phyloP scores from a whole-genome alignment of 2,888 invertebrate species.

The Caenorhabditis virilis region DNA sequence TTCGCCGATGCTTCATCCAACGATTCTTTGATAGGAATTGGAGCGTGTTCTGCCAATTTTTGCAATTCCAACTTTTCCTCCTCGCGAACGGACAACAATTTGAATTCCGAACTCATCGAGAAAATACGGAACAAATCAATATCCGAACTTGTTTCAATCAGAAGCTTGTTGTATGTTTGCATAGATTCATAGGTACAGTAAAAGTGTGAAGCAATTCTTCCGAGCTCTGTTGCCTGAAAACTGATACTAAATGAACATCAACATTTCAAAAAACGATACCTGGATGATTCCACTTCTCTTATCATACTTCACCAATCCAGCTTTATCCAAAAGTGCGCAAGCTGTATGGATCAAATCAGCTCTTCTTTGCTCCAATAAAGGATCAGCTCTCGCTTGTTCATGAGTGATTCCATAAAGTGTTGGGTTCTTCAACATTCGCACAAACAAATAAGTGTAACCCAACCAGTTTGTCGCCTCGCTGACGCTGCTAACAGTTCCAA shows the following conservation, averaged over 20 bases:
- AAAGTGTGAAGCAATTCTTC: constrained; percentile 96
- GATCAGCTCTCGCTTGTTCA: constrained; percentile 77
- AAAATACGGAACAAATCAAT: constrained; percentile 97
- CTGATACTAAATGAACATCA: background rate
- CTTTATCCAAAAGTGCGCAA: constrained; percentile 85
- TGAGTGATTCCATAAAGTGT: constrained; percentile 82
- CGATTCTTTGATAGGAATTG: constrained; percentile 97
- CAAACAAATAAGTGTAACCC: constrained; percentile 94
- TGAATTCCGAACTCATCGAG: constrained; percentile 94
- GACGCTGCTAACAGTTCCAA: constrained; percentile 89
- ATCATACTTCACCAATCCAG: constrained; percentile 93
- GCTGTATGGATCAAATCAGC: constrained; percentile 96
- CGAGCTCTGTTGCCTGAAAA: constrained; percentile 88
- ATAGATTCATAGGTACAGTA: constrained; percentile 97
- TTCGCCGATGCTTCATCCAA: constrained; percentile 98
- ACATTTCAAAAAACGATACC: constrained; percentile 57
- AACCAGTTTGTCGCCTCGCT: constrained; percentile 90
- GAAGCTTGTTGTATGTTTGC: constrained; percentile 90
- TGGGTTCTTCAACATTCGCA: constrained; percentile 89
- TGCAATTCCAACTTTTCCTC: constrained; percentile 96
- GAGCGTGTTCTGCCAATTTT: constrained; percentile 91
- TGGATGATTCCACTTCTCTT: constrained; percentile 86
- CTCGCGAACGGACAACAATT: constrained; percentile 71
- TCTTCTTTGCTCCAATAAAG: constrained; percentile 83
- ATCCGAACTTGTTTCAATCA: constrained; percentile 94